A percentile compares a stretch with the other conserved stretches of the same genome.
Evolutionary conservation across 1,140 invertebrate species (phyloP).

Genomic region (Drosophila rufa): DNA sequence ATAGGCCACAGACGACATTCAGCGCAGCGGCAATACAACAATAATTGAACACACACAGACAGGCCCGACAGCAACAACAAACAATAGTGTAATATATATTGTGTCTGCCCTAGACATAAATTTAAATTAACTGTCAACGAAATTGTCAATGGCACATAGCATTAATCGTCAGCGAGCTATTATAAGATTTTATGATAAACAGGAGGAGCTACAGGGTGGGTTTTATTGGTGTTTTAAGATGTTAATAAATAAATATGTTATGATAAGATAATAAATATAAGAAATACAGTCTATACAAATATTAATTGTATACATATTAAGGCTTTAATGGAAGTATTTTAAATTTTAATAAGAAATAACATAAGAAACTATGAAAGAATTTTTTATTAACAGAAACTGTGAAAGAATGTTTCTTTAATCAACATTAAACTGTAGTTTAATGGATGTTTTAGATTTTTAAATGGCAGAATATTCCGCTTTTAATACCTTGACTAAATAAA

Average conservation of each 20-base stretch:
- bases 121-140: constrained; percentile 76
- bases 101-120: constrained; percentile 76
- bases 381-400: neutral
- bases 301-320: too few relatives aligned
- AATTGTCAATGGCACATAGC: constrained; percentile 68
- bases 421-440: neutral
- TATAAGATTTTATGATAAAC: constrained; percentile 34
- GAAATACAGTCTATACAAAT: too few relatives aligned
- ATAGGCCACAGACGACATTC: constrained; percentile 46
- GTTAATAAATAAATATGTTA: too few relatives aligned
- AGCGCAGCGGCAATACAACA: constrained; percentile 35
- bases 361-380: too few relatives aligned
- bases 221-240: neutral
- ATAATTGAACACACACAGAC: constrained; percentile 48
- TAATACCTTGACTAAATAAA: too few relatives aligned
- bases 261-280: too few relatives aligned
- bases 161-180: constrained; percentile 54
- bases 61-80: constrained; percentile 16
- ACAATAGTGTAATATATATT: constrained; percentile 67
- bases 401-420: neutral
- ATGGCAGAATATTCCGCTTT: too few relatives aligned
- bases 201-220: constrained; percentile 12
- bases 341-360: too few relatives aligned
- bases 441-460: too few relatives aligned
- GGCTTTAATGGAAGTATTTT: too few relatives aligned